Conservation (phyloP, 2,797 vertebrate species). For the Gephyroberyx darwinii region DNA sequence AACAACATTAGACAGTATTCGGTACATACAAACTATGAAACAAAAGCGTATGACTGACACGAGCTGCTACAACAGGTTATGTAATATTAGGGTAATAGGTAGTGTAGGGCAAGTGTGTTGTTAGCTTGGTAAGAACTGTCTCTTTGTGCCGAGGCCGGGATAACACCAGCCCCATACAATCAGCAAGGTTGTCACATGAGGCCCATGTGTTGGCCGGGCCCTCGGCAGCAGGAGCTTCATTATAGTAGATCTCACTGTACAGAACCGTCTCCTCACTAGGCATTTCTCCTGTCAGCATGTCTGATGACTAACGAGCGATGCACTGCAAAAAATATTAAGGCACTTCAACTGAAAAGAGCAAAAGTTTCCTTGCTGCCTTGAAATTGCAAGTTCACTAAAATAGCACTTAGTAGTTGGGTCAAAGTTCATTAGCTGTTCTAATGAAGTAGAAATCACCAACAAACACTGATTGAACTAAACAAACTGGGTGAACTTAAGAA, state of each 20-base stretch:
- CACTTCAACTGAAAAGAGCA: no score
- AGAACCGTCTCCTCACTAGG: not conserved
- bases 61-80: not conserved
- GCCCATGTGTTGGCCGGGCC: slow-evolving; percentile 43
- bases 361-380: no score
- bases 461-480: no score
- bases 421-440: no score
- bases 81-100: not conserved
- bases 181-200: slow-evolving; percentile 63
- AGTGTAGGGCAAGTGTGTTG: slow-evolving; percentile 11
- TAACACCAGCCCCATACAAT: slow-evolving; percentile 32
- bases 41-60: not conserved
- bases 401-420: no score
- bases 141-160: slow-evolving; percentile 41
- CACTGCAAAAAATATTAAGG: no score
- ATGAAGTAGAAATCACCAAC: no score
- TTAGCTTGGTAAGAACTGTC: slow-evolving; percentile 21
- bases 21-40: not conserved
- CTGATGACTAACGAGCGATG: no score
- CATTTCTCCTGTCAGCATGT: no score
- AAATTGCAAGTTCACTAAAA: no score
- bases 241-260: slow-evolving; percentile 8
- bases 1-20: not conserved
- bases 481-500: no score
- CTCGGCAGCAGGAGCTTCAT: not conserved